A percentile compares a stretch with the other conserved stretches of the same genome.
These are phyloP conservation scores for Ophiodon elongatus DNA, from an alignment of 2,113 vertebrate species.

Conservation along the genomic window DNA sequence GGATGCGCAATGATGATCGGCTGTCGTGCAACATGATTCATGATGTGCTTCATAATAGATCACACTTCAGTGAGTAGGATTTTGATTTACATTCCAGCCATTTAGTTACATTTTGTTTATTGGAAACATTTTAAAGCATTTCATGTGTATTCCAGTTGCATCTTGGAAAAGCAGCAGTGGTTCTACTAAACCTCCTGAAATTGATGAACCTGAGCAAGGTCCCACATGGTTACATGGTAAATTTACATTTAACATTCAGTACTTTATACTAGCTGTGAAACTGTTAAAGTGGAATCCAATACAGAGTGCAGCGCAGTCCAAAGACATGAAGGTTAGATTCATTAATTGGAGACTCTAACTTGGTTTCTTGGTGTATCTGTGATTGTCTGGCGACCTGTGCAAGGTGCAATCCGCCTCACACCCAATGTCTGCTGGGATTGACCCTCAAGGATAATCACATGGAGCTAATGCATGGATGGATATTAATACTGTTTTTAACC, in stretches of 20 bases:
- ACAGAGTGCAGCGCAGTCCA: neutral
- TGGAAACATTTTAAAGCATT: neutral
- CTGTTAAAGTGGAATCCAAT: neutral
- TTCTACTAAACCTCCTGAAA: conserved; percentile 32
- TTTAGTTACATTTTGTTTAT: neutral
- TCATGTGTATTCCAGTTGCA: conserved; percentile 48
- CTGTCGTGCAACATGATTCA: conserved; percentile 84
- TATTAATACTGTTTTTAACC: neutral
- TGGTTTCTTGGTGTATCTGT: neutral
- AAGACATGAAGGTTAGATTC: neutral
- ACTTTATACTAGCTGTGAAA: neutral
- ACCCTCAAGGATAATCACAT: too few species aligned
- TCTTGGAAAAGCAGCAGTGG: conserved; percentile 16
- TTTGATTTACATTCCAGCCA: neutral
- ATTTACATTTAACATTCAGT: neutral
- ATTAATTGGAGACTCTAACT: neutral
- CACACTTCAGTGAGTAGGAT: conserved; percentile 86
- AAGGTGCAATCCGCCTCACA: neutral
- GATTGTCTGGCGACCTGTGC: neutral
- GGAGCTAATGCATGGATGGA: neutral
- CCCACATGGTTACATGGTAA: conserved; percentile 61
- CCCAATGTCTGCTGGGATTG: neutral
- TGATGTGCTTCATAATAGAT: conserved; percentile 87
- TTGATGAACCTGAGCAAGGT: conserved; percentile 17
- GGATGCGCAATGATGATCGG: conserved; percentile 65